phyloP scores from a whole-genome alignment of 2,797 vertebrate genomes.

The Clarias pachynema region DNA sequence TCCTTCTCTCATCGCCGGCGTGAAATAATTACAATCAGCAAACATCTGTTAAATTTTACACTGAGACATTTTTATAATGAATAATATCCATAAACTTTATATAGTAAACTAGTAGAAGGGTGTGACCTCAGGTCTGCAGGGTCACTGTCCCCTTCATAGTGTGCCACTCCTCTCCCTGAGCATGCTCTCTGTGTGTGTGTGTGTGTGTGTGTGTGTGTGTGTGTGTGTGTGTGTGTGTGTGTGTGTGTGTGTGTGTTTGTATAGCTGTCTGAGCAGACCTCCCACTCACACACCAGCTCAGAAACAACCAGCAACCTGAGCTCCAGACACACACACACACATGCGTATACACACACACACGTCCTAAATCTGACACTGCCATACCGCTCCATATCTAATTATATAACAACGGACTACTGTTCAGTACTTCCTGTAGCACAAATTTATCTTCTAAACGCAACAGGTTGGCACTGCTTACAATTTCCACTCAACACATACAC shows the following conservation, averaged over 20 bases:
- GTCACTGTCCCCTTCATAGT: not conserved
- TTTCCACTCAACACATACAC: not conserved
- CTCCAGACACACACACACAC: not conserved
- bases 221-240: constrained; percentile 27
- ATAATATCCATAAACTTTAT: constrained; percentile 6
- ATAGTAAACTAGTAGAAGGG: not conserved
- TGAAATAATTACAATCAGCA: constrained; percentile 5
- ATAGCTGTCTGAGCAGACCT: constrained; percentile 37
- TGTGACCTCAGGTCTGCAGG: not conserved
- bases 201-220: constrained; percentile 13
- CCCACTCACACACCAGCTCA: constrained; percentile 2
- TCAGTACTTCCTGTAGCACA: not conserved
- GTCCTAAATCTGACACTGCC: constrained; percentile 8
- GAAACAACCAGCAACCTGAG: constrained; percentile 1
- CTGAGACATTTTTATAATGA: not conserved
- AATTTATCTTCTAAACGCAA: not conserved
- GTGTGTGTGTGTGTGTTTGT: constrained; percentile 8
- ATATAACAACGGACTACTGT: not conserved
- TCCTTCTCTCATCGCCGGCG: not conserved
- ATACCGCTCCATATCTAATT: not conserved
- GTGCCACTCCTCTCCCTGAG: constrained; percentile 10
- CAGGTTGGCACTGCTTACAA: not conserved
- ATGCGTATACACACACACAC: not conserved
- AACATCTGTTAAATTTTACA: constrained; percentile 24
- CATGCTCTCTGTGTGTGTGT: not conserved